These are phyloP conservation scores for Hormiphora californensis DNA, from an alignment of 37 sponge, comb jelly and placozoan genomes.

Conservation along the genomic window DNA sequence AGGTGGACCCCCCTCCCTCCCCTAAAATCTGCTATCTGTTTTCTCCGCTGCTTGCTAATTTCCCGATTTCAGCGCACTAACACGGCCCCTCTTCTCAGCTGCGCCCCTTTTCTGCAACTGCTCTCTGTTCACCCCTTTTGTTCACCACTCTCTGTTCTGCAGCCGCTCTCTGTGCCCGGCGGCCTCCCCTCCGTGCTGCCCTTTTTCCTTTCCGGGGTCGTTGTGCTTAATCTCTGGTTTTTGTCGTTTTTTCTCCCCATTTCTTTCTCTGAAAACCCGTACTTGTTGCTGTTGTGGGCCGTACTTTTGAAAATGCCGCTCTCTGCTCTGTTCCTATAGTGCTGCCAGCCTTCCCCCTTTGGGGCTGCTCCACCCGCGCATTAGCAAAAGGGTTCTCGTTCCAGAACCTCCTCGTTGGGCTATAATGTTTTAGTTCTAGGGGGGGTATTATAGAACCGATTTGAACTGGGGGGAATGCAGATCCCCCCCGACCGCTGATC, in stretches of 20 bases:
- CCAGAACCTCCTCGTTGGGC: background rate
- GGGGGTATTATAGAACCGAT: background rate
- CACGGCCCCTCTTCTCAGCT: background rate
- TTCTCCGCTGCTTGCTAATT: background rate
- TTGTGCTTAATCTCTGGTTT: background rate
- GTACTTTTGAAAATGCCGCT: no score
- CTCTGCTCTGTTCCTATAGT: no score
- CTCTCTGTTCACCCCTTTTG: background rate
- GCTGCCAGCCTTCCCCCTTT: no score
- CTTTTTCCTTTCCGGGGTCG: background rate
- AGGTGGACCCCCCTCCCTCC: background rate
- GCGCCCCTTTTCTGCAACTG: background rate
- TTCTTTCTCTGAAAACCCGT: no score
- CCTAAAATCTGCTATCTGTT: background rate
- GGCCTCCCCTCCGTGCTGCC: background rate
- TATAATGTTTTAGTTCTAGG: background rate
- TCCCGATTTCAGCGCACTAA: no score
- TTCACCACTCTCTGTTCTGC: background rate
- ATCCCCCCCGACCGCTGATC: background rate
- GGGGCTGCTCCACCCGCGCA: no score
- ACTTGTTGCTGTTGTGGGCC: no score
- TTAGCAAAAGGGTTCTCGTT: background rate
- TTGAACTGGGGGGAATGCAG: constrained; percentile 26
- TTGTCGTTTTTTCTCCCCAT: background rate
- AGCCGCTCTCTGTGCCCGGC: background rate